Percentiles rank a stretch among this genome's conserved stretches.
Conservation (phyloP, 2,888 invertebrate genomes). For the Athalia circularis region DNA sequence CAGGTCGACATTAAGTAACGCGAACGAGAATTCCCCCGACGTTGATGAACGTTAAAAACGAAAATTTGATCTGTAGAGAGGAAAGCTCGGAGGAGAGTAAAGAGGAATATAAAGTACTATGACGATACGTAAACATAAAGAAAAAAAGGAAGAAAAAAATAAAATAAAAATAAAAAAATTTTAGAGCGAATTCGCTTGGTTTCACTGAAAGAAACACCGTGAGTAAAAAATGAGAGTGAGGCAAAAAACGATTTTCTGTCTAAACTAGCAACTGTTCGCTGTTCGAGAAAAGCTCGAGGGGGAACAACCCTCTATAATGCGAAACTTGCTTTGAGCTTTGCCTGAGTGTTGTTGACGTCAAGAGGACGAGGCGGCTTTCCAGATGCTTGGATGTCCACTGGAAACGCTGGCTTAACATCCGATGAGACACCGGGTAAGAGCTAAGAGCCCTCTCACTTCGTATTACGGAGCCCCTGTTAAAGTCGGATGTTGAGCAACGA, state of each 20-base stretch:
- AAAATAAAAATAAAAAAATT: background rate
- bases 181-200: background rate
- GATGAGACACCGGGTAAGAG: constrained; percentile 32
- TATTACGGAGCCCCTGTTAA: constrained; percentile 24
- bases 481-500: constrained; percentile 27
- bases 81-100: too few species aligned
- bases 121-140: constrained; percentile 24
- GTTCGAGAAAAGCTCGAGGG: constrained; percentile 26
- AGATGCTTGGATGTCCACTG: background rate
- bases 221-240: too few species aligned
- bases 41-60: constrained; percentile 30
- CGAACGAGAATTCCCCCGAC: constrained; percentile 30
- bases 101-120: too few species aligned
- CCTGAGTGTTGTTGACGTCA: constrained; percentile 34
- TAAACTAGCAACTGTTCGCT: constrained; percentile 36
- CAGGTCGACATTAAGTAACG: constrained; percentile 30
- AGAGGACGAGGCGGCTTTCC: constrained; percentile 26
- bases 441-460: constrained; percentile 13
- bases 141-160: background rate
- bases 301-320: constrained; percentile 10
- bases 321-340: constrained; percentile 29
- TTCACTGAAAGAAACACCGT: too few species aligned
- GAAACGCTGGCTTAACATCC: constrained; percentile 31
- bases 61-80: background rate
- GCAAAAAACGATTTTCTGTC: constrained; percentile 32